Conservation (phyloP, 2,113 vertebrate genomes). For the Carassius carassius region DNA sequence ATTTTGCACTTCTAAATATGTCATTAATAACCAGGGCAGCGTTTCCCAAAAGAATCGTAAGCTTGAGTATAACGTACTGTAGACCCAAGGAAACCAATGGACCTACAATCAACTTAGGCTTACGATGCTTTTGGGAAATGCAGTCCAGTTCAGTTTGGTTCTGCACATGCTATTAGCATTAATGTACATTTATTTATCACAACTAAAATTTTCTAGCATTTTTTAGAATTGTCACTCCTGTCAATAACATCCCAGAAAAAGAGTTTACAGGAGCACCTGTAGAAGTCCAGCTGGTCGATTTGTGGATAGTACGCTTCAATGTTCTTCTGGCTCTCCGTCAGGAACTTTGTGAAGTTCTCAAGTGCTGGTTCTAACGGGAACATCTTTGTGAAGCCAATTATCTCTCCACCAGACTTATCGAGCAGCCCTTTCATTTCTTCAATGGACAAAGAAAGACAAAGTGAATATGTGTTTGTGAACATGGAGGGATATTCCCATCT, state of each 20-base stretch:
- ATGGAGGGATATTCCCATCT: background rate
- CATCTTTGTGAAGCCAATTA: conserved; percentile 73
- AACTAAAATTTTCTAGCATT: background rate
- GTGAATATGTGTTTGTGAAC: background rate
- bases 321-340: conserved; percentile 76
- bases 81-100: no score
- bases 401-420: conserved; percentile 80
- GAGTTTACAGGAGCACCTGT: conserved; percentile 78
- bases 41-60: no score
- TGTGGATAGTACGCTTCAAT: conserved; percentile 78
- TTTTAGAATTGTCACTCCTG: background rate
- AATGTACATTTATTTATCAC: background rate
- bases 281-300: conserved; percentile 87
- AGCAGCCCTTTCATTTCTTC: conserved; percentile 84
- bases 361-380: conserved; percentile 81
- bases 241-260: background rate
- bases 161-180: background rate
- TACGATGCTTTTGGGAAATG: no score
- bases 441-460: background rate
- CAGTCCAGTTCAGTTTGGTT: background rate
- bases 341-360: conserved; percentile 73
- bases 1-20: background rate
- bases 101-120: background rate
- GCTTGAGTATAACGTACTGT: no score
- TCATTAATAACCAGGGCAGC: background rate